Base-by-base conservation (phyloP, 2,888 invertebrate species). In the Apamea sordens region DNA sequence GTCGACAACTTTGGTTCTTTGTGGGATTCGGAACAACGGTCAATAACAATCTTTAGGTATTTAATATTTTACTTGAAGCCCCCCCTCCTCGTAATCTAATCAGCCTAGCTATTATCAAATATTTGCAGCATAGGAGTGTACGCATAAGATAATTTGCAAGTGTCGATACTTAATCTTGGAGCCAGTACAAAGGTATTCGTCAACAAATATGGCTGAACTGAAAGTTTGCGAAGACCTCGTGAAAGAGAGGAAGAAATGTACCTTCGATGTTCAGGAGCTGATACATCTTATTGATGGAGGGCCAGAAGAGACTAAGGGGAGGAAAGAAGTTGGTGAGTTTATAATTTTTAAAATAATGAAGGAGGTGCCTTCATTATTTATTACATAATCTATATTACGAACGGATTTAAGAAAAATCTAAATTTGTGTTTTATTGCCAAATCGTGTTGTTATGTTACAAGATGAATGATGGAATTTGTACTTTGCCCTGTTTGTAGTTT, bases 201-300 rank as follows among this genome's bases (percentile, higher is more conserved):
- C 69, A 63, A 67, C 15, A 61, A 85, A 75, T 28, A 94, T 94
- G 94, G 82, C 90, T 50, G 87, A 82, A 13, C 56, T 47, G 4
- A 91, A 89, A 78, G 92, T 98, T 10, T 98, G 98, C 92, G 96
- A 97, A 67, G 98, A 98, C 93, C 94, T 98, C 76, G 93, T 97
- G 79, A 97, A 95, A 85, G 98, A 98, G 94, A 97, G 98, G 75
- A 95, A 97, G 79, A 98, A 97, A 86, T 98, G 98, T 88, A 97
- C 97, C 7, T 98, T 98, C 91, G 95, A 98, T 92, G 94, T 98
- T 0, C 91, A 96, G 76, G 99, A 99, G 94, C 95, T 99, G 88
- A 98, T 98, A 0, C 94, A 98, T 89, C 97, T 98, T 83, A 95
- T 98, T 86, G 98, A 98, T 93, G 98, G 98, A 6, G 98, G 98